Evolutionary conservation across 2,113 vertebrate species (phyloP), one percentile per base, ranked within the genome.

Genomic region (Nerophis ophidion): DNA sequence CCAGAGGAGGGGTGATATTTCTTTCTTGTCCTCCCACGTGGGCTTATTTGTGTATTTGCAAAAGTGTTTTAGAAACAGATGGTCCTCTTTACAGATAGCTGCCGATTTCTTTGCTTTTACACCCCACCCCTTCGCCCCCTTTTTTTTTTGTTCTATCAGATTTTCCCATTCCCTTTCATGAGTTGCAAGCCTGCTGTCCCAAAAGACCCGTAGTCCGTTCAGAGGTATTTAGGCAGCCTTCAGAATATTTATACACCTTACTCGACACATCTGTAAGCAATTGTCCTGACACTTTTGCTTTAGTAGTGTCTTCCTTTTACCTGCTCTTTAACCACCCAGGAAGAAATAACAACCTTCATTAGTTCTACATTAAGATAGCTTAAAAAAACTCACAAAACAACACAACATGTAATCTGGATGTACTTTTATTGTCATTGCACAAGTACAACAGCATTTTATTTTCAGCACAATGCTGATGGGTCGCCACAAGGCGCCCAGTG

Each of bases 1-100:
- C 64, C 87, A 75, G 84, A 88, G 86, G 88, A 85, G 74, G 48
- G 85, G 76, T 46, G 54, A 60, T 33, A 36, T 57, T 69, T 60
- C 48, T 47, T 13, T 63, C 17, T 56, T 45, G 9, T 44, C 4
- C 57, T 10, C 55, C 53, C 45, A 14, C 35, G 17, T 63, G 35
- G 58, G 51, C 14, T 60, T 16, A 34, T 36, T 58, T 40, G 5
- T 44, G 6, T 50, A 26, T 61, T 65, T 40, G 36, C 48, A 33
- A 50, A 48, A 50, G 57, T 57, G 40, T 60, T 48, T 2, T 12
- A 36, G 44, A 42, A 71, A 60, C 63, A 74, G 72, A 78, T 38
- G 56, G 65, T 15, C 19, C n/a, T 49, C 48, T 59, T 14, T 44
- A 53, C 61, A 44, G 9, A 58, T 61, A 38, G 36, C 56, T 49